A percentile compares a stretch with the other conserved stretches of the same genome.
Evolutionary conservation across 2,888 invertebrate species (phyloP).

Genomic region (Pemphredon lugubris): DNA sequence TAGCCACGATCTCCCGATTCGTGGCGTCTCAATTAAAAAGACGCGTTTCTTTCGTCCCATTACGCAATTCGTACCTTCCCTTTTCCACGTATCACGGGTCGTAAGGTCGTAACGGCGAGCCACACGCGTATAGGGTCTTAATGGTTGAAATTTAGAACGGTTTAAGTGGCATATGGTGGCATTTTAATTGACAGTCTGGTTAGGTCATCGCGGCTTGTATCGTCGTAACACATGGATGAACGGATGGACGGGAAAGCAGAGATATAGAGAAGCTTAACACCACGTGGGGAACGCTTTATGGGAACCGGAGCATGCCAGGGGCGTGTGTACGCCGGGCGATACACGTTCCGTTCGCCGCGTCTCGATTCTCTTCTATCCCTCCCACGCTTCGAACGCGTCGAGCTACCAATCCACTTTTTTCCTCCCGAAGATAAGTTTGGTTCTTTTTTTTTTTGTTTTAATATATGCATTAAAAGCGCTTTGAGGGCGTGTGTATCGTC

Average conservation of each 20-base stretch:
- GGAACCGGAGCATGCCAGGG: slow-evolving; percentile 69
- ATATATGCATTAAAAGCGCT: slow-evolving; percentile 42
- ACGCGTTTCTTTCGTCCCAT: slow-evolving; percentile 43
- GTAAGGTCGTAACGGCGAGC: slow-evolving; percentile 27
- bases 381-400: background rate
- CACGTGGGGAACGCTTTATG: slow-evolving; percentile 73
- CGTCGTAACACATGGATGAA: slow-evolving; percentile 65
- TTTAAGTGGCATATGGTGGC: slow-evolving; percentile 75
- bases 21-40: slow-evolving; percentile 16
- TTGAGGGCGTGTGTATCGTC: slow-evolving; percentile 11
- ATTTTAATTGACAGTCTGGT: slow-evolving; percentile 78
- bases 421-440: no score
- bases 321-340: slow-evolving; percentile 33
- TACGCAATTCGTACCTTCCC: slow-evolving; percentile 50
- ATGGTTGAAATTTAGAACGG: slow-evolving; percentile 67
- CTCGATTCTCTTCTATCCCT: background rate
- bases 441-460: slow-evolving; percentile 8
- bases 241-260: slow-evolving; percentile 41
- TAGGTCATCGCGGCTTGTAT: slow-evolving; percentile 73
- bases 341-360: background rate
- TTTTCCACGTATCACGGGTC: slow-evolving; percentile 27
- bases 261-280: slow-evolving; percentile 57
- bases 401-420: no score
- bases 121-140: slow-evolving; percentile 35
- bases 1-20: background rate